Evolutionary conservation across 2,888 invertebrate species (phyloP).

Genomic region (Tridacna crocea): DNA sequence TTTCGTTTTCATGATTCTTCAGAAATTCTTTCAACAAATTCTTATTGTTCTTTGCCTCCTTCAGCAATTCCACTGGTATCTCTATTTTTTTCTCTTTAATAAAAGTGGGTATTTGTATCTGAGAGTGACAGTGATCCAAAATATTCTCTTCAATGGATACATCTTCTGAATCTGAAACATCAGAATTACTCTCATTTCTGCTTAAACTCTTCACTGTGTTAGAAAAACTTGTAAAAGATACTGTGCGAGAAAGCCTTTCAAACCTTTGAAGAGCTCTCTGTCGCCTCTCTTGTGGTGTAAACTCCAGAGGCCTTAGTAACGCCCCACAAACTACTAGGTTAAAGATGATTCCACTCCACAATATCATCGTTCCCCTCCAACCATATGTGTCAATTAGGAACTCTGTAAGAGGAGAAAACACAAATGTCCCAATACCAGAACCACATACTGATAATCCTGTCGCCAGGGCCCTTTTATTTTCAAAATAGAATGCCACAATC

Average conservation of each 20-base stretch:
- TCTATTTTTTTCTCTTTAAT: conserved; percentile 83
- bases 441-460: conserved; percentile 84
- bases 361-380: conserved; percentile 82
- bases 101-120: conserved; percentile 93
- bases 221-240: conserved; percentile 67
- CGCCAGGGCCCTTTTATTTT: conserved; percentile 82
- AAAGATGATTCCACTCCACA: conserved; percentile 80
- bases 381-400: conserved; percentile 79
- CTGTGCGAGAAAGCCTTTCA: conserved; percentile 72
- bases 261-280: conserved; percentile 73
- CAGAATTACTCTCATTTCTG: conserved; percentile 62
- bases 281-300: conserved; percentile 71
- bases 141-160: conserved; percentile 46
- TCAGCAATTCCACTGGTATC: conserved; percentile 66
- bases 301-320: conserved; percentile 79
- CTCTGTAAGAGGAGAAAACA: conserved; percentile 82
- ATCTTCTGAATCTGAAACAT: conserved; percentile 46
- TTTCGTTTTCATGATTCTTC: conserved; percentile 23
- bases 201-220: conserved; percentile 58
- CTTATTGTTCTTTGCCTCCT: conserved; percentile 66
- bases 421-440: conserved; percentile 83
- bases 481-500: conserved; percentile 84
- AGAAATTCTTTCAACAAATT: conserved; percentile 54
- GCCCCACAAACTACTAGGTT: conserved; percentile 82
- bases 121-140: conserved; percentile 85